phyloP scores from a whole-genome alignment of 2,888 invertebrate species.

The Bedellia somnulentella region DNA sequence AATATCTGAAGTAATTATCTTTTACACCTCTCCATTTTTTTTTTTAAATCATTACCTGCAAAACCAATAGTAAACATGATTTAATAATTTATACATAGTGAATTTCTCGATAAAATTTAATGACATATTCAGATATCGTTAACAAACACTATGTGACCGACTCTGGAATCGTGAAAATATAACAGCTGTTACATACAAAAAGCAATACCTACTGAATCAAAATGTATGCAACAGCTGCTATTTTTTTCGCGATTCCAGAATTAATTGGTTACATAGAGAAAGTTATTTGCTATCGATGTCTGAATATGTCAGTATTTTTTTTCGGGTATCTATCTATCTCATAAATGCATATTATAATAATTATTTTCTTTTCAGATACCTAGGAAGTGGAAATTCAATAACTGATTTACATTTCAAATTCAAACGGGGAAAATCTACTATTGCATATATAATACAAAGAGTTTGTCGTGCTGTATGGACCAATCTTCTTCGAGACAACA shows the following conservation, averaged over 20 bases:
- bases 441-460: constrained; percentile 7
- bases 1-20: constrained; percentile 2
- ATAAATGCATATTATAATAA: constrained; percentile 5
- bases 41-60: constrained; percentile 7
- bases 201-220: constrained; percentile 6
- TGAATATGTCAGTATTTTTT: too few species aligned
- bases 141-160: constrained; percentile 8
- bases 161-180: too few species aligned
- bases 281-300: too few species aligned
- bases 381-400: constrained; percentile 10
- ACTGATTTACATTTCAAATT: constrained; percentile 8
- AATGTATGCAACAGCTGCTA: constrained; percentile 6
- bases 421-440: constrained; percentile 10
- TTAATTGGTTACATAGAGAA: constrained; percentile 6
- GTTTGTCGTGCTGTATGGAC: constrained; percentile 9
- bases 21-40: constrained; percentile 9
- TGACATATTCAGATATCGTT: constrained; percentile 8
- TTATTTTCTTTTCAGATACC: too few species aligned
- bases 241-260: constrained; percentile 4
- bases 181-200: too few species aligned
- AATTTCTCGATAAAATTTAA: constrained; percentile 8
- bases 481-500: too few species aligned
- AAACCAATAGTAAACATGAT: constrained; percentile 8
- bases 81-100: too few species aligned
- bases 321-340: constrained; percentile 7